phyloP scores from a whole-genome alignment of 2,888 invertebrate species.

The Hesperia comma region DNA sequence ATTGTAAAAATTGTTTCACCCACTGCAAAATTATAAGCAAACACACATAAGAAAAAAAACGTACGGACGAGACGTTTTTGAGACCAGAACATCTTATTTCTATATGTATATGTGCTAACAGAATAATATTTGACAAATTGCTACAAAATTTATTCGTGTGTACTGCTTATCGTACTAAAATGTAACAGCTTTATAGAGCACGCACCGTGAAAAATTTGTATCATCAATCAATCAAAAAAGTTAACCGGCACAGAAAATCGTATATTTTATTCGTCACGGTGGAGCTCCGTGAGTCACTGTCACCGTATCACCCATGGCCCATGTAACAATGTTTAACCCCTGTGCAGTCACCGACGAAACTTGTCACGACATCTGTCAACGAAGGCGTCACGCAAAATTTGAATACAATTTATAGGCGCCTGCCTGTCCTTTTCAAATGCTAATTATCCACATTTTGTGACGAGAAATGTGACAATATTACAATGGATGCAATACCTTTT shows the following conservation, averaged over 20 bases:
- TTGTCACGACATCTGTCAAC: conserved; percentile 65
- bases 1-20: no score
- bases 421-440: conserved; percentile 49
- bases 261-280: conserved; percentile 61
- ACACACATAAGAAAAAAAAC: no score
- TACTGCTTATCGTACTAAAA: conserved; percentile 18
- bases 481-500: conserved; percentile 37
- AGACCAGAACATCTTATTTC: no score
- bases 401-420: conserved; percentile 65
- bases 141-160: conserved; percentile 3
- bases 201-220: conserved; percentile 53
- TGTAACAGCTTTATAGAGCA: conserved; percentile 42
- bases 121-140: neutral
- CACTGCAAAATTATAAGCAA: no score
- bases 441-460: conserved; percentile 48
- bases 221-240: conserved; percentile 67
- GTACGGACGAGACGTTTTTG: no score
- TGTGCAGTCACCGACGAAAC: conserved; percentile 54
- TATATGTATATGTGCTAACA: no score
- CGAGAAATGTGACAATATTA: conserved; percentile 37
- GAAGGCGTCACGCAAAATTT: conserved; percentile 68
- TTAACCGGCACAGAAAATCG: conserved; percentile 62
- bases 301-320: conserved; percentile 44
- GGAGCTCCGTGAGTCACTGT: conserved; percentile 56
- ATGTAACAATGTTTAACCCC: conserved; percentile 54